These are phyloP conservation scores for Drosophila pseudotakahashii DNA, from an alignment of 2,888 invertebrate genomes.

Conservation along the genomic window DNA sequence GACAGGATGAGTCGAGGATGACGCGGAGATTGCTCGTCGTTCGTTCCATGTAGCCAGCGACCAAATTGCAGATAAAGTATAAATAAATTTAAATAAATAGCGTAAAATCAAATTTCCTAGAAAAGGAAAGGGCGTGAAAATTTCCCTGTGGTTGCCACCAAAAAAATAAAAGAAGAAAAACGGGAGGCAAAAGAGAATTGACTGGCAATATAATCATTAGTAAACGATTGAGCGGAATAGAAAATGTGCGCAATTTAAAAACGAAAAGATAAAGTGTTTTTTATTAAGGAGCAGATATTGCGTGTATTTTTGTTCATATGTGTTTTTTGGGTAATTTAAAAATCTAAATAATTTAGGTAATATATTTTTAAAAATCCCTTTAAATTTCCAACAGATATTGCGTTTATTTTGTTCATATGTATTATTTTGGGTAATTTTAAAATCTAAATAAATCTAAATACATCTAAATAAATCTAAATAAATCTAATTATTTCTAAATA, in stretches of 20 bases:
- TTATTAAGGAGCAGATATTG: not conserved
- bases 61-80: conserved; percentile 69
- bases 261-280: not conserved
- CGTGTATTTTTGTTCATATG: too few relatives aligned
- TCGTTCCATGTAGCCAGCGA: conserved; percentile 14
- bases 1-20: conserved; percentile 38
- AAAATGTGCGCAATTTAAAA: not conserved
- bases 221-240: not conserved
- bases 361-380: too few relatives aligned
- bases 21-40: conserved; percentile 40
- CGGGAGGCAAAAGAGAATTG: conserved; percentile 1
- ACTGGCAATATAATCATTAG: conserved; percentile 19
- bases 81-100: conserved; percentile 73
- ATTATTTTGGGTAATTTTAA: too few relatives aligned
- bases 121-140: conserved; percentile 11
- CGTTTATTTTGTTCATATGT: too few relatives aligned
- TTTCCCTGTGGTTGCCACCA: conserved; percentile 10
- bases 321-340: too few relatives aligned
- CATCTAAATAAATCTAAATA: too few relatives aligned
- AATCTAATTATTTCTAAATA: too few relatives aligned
- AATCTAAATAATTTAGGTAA: too few relatives aligned
- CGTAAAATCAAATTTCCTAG: conserved; percentile 67
- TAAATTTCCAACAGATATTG: too few relatives aligned
- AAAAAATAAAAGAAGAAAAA: not conserved
- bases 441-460: too few relatives aligned